A percentile compares a stretch with the other conserved stretches of the same genome.
phyloP scores from a whole-genome alignment of 2,797 vertebrate species.

The Arctocebus calabarensis region DNA sequence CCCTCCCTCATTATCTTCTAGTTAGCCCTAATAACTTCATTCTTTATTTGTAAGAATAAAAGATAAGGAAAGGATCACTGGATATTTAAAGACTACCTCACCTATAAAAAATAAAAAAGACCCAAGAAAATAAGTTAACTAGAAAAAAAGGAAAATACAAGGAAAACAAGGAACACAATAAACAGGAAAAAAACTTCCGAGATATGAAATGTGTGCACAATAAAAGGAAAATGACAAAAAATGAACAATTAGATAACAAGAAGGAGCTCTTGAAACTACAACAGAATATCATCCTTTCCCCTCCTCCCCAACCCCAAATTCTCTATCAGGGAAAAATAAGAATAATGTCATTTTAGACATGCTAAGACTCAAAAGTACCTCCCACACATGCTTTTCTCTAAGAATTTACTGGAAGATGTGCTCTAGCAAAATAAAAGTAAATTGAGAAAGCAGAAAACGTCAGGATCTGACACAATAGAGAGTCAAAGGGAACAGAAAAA shows the following conservation, averaged over 20 bases:
- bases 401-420: background rate
- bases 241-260: background rate
- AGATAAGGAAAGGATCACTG: constrained; percentile 9
- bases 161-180: background rate
- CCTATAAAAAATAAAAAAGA: background rate
- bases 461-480: background rate
- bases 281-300: background rate
- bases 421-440: constrained; percentile 49
- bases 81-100: constrained; percentile 4
- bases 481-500: background rate
- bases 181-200: background rate
- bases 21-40: background rate
- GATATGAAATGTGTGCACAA: background rate
- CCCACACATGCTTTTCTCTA: background rate
- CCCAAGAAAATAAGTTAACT: background rate
- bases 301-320: background rate
- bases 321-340: background rate
- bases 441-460: background rate
- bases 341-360: constrained; percentile 6
- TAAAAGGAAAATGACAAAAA: background rate
- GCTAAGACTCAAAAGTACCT: background rate
- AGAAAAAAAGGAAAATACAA: background rate
- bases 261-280: background rate
- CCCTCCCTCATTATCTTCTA: background rate
- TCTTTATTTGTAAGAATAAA: background rate